A percentile compares a stretch with the other conserved stretches of the same genome.
These are phyloP conservation scores for Solenodon paradoxus DNA, from an alignment of 2,113 vertebrate genomes.

Conservation along the genomic window DNA sequence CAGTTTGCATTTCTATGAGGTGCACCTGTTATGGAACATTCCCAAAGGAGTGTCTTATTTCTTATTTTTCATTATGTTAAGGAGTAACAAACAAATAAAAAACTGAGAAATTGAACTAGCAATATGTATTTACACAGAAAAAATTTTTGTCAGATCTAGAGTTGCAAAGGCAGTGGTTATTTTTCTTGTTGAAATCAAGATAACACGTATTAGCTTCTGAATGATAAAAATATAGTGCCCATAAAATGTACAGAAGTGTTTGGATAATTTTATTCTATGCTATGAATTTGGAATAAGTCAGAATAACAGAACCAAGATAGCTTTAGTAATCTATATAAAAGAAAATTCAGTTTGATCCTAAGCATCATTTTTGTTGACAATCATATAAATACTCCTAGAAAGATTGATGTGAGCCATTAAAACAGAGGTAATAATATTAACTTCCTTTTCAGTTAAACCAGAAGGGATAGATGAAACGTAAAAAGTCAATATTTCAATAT, in stretches of 20 bases:
- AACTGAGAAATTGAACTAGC: background rate
- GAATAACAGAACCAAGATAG: background rate
- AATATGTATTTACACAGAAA: background rate
- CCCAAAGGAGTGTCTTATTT: background rate
- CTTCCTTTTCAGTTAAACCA: conserved; percentile 15
- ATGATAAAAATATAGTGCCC: background rate
- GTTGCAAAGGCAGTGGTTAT: background rate
- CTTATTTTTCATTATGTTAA: conserved; percentile 40
- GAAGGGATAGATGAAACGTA: background rate
- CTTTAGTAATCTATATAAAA: conserved; percentile 5
- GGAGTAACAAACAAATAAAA: conserved; percentile 15
- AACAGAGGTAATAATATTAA: conserved; percentile 15
- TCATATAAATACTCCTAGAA: conserved; percentile 13
- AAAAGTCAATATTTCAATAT: background rate
- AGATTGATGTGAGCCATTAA: background rate
- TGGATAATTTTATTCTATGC: background rate
- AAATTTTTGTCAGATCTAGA: background rate
- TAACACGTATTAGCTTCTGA: background rate
- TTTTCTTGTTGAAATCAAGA: conserved; percentile 12
- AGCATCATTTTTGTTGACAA: conserved; percentile 4
- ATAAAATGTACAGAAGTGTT: background rate
- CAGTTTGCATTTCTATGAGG: conserved; percentile 44
- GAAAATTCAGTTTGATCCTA: conserved; percentile 38
- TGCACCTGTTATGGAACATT: conserved; percentile 54
- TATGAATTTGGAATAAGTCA: background rate